Evolutionary conservation across 2,113 vertebrate species (phyloP).

Genomic region (Scortum barcoo): DNA sequence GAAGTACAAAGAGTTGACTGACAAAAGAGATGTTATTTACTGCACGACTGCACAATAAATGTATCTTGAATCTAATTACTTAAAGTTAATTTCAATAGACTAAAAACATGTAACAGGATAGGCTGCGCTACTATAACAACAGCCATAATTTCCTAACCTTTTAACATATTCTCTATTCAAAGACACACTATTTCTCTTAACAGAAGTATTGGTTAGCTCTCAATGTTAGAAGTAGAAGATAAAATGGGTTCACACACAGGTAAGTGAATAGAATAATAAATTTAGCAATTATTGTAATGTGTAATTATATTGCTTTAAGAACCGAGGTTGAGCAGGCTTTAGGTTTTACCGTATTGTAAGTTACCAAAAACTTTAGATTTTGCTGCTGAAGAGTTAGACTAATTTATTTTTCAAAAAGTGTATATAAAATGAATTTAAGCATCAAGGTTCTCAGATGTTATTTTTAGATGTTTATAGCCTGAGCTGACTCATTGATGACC

Average conservation of each 20-base stretch:
- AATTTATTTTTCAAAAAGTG: not conserved
- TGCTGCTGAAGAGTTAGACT: not conserved
- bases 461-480: not conserved
- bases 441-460: slow-evolving; percentile 2
- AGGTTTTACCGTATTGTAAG: not conserved
- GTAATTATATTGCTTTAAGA: not conserved
- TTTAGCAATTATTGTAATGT: not conserved
- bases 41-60: slow-evolving; percentile 16
- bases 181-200: not conserved
- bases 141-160: slow-evolving; percentile 7
- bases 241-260: not conserved
- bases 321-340: not conserved
- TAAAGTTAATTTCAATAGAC: slow-evolving; percentile 23
- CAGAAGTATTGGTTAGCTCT: not conserved
- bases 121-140: not conserved
- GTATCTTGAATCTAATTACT: slow-evolving; percentile 21
- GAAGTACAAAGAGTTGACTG: not conserved
- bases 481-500: not conserved
- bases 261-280: not conserved
- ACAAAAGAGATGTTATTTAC: slow-evolving; percentile 15
- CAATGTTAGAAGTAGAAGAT: not conserved
- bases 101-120: slow-evolving; percentile 18
- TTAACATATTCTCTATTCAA: slow-evolving; percentile 15
- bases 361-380: not conserved
- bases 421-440: not conserved